phyloP scores from a whole-genome alignment of 2,797 vertebrate genomes.

The Lutjanus argentimaculatus region DNA sequence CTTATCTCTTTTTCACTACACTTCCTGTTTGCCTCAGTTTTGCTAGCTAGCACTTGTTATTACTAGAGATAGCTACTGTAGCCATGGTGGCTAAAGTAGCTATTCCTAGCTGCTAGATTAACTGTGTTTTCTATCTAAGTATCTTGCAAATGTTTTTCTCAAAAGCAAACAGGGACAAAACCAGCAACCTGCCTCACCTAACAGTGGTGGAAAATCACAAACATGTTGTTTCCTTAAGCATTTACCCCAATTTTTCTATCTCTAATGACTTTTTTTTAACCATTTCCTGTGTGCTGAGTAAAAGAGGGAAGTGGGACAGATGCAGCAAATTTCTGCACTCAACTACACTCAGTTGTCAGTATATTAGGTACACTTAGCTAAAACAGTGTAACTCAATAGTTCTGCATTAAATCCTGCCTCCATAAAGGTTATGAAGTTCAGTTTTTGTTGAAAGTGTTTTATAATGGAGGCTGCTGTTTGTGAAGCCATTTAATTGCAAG shows the following conservation, averaged over 20 bases:
- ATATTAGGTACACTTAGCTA: background rate
- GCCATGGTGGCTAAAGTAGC: constrained; percentile 15
- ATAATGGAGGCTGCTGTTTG: background rate
- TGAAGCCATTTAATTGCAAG: background rate
- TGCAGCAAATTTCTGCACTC: background rate
- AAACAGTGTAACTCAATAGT: background rate
- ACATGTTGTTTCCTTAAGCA: background rate
- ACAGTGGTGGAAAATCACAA: background rate
- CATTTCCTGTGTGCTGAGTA: background rate
- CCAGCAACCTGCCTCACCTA: background rate
- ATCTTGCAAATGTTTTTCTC: background rate
- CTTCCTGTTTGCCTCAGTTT: background rate
- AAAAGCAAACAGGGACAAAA: constrained; percentile 1
- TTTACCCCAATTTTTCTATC: background rate
- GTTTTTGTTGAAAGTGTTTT: background rate
- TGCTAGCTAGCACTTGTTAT: constrained; percentile 18
- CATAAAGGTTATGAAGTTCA: background rate
- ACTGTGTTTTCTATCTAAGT: background rate
- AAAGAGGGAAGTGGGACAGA: constrained; percentile 5
- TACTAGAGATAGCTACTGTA: constrained; percentile 37
- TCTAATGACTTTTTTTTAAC: background rate
- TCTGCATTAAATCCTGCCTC: background rate
- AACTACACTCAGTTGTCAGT: background rate
- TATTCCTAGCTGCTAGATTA: constrained; percentile 17
- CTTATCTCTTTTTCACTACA: background rate